Conservation (phyloP, 2,888 invertebrate species). For the Lasius platythorax region DNA sequence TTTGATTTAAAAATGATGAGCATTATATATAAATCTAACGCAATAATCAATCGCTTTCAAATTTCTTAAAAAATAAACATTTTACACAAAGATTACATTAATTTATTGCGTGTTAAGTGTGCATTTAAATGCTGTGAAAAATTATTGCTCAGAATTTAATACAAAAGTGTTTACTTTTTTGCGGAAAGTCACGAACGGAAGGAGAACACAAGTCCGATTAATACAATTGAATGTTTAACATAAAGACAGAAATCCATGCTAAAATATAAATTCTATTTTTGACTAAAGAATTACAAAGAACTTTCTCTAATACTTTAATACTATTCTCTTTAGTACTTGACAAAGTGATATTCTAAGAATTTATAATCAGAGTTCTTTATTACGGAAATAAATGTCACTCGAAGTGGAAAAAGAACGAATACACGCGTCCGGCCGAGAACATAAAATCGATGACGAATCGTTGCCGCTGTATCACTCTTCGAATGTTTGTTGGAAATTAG, state of each 20-base stretch:
- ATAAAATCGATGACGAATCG: slow-evolving; percentile 38
- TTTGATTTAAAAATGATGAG: neutral
- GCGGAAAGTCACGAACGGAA: neutral
- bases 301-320: neutral
- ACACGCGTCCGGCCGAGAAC: neutral
- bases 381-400: slow-evolving; percentile 25
- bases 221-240: neutral
- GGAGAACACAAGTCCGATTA: neutral
- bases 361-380: slow-evolving; percentile 11
- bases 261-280: neutral
- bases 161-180: neutral
- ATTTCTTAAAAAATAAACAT: neutral
- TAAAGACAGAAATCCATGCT: neutral
- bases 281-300: neutral
- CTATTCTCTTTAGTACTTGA: neutral
- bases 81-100: neutral
- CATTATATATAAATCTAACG: neutral
- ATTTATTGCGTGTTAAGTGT: neutral
- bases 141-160: neutral
- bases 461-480: neutral
- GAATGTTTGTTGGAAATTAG: slow-evolving; percentile 29
- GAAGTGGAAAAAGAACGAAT: slow-evolving; percentile 17
- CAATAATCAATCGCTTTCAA: neutral
- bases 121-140: neutral
- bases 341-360: slow-evolving; percentile 8